Conservation (phyloP, 92 coral and sea anemone genomes). For the Parazoanthus darwini region DNA sequence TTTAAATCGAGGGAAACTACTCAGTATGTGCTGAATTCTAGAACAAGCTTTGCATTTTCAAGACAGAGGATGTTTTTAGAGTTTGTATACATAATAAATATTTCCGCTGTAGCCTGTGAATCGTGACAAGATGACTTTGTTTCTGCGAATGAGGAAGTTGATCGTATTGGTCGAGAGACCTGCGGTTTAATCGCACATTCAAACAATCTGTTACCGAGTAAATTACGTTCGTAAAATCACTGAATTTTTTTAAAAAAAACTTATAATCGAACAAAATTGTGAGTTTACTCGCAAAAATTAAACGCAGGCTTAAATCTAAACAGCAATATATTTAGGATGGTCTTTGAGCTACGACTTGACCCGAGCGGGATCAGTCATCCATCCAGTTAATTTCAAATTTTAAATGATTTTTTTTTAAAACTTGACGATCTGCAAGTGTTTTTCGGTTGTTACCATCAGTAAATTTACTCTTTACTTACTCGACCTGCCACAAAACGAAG, state of each 20-base stretch:
- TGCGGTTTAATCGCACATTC: slow-evolving; percentile 5
- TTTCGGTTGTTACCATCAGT: neutral
- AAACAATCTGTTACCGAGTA: neutral
- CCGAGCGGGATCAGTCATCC: neutral
- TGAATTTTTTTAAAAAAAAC: neutral
- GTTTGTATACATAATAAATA: neutral
- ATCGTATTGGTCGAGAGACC: slow-evolving; percentile 9
- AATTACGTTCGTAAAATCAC: slow-evolving; percentile 27
- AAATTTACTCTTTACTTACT: too few species aligned
- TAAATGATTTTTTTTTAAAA: neutral
- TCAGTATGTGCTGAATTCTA: neutral
- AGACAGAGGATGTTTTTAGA: slow-evolving; percentile 38
- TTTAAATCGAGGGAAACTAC: slow-evolving; percentile 9
- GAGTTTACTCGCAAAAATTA: neutral
- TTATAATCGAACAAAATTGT: neutral
- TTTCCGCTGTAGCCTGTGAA: neutral
- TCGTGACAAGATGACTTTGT: slow-evolving; percentile 27
- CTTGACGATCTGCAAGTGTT: neutral
- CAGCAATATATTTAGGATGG: neutral
- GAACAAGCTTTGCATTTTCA: neutral
- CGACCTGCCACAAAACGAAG: neutral
- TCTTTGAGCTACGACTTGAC: neutral
- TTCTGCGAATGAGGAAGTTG: slow-evolving; percentile 32
- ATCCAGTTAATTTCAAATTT: neutral
- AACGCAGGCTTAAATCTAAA: neutral